Conservation (phyloP, 2,888 invertebrate species). For the Colostygia pectinataria region DNA sequence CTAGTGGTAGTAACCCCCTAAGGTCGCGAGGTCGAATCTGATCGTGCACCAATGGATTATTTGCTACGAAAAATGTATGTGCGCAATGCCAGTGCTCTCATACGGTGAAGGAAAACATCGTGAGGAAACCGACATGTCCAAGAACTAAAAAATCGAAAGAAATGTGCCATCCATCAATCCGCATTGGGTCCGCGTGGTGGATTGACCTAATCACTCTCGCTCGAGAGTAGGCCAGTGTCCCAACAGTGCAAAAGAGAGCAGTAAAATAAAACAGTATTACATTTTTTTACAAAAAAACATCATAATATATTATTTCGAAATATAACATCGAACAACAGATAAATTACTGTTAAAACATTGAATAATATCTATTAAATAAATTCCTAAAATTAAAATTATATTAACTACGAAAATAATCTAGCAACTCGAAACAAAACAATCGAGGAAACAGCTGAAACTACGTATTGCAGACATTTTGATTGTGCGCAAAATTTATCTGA, state of each 20-base stretch:
- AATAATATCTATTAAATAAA: slow-evolving; percentile 23
- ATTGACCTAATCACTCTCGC: too few species aligned
- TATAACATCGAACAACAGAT: slow-evolving; percentile 66
- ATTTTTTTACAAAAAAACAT: slow-evolving; percentile 68
- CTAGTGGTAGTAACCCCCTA: too few species aligned
- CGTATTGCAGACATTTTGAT: slow-evolving; percentile 33
- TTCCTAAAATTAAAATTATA: slow-evolving; percentile 23
- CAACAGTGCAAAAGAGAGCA: background rate
- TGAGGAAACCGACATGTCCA: too few species aligned
- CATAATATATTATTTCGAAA: slow-evolving; percentile 77
- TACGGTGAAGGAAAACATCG: too few species aligned
- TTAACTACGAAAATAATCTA: slow-evolving; percentile 2
- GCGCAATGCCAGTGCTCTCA: too few species aligned
- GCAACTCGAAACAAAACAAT: slow-evolving; percentile 2
- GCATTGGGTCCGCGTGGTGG: too few species aligned
- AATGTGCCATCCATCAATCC: too few species aligned
- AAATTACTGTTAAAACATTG: slow-evolving; percentile 41
- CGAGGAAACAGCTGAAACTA: slow-evolving; percentile 9
- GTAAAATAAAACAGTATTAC: slow-evolving; percentile 51
- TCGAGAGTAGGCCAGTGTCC: too few species aligned
- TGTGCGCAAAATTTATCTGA: slow-evolving; percentile 67
- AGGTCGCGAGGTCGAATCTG: too few species aligned
- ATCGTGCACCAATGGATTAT: too few species aligned
- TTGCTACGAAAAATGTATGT: too few species aligned
- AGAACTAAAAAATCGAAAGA: too few species aligned